phyloP scores from a whole-genome alignment of 2,797 vertebrate genomes.

The Enteromius argenteus region DNA sequence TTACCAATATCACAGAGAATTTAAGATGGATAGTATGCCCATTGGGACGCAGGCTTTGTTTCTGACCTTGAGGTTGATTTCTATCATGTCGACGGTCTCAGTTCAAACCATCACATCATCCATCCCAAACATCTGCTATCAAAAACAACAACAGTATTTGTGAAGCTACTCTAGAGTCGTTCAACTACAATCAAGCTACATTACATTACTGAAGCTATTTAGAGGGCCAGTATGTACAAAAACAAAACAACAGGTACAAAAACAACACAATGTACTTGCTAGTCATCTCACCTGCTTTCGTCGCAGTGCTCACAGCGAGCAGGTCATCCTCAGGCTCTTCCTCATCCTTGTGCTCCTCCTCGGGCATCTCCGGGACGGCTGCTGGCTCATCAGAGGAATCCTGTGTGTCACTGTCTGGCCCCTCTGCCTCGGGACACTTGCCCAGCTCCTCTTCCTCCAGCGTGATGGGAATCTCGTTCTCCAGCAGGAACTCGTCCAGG shows the following conservation, averaged over 20 bases:
- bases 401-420: constrained; percentile 57
- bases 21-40: no score
- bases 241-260: no score
- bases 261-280: background rate
- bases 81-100: background rate
- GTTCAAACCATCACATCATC: background rate
- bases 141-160: background rate
- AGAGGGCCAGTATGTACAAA: background rate
- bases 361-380: background rate
- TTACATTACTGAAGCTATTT: background rate
- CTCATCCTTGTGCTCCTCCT: constrained; percentile 17
- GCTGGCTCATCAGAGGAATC: background rate
- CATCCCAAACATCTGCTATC: background rate
- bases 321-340: constrained; percentile 42
- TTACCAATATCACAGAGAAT: no score
- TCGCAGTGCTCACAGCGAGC: constrained; percentile 55
- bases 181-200: background rate
- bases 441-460: constrained; percentile 82
- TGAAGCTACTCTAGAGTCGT: background rate
- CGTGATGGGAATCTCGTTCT: constrained; percentile 94
- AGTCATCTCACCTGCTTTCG: constrained; percentile 63
- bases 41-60: no score
- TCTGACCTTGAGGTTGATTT: background rate
- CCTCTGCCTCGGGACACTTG: constrained; percentile 72
- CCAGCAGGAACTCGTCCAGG: constrained; percentile 97